Conservation (phyloP, 2,113 vertebrate species). For the Caretta caretta region DNA sequence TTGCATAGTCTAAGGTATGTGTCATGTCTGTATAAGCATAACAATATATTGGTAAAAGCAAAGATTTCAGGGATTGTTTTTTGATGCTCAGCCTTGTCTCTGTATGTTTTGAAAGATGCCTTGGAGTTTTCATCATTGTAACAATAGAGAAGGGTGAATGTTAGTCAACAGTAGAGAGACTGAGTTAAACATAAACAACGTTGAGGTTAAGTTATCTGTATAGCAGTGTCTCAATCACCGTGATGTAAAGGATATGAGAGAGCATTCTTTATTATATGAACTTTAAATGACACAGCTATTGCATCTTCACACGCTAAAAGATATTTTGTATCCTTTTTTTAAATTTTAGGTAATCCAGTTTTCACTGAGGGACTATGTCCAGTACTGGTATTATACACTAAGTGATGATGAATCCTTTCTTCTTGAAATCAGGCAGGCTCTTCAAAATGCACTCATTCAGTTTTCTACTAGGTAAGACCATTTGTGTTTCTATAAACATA, state of each 20-base stretch:
- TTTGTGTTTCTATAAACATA: slow-evolving; percentile 6
- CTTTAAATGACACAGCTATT: not conserved
- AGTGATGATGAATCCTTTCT: slow-evolving; percentile 98
- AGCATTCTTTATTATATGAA: not conserved
- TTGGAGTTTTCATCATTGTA: not conserved
- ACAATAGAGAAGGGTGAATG: not conserved
- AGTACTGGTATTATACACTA: slow-evolving; percentile 99
- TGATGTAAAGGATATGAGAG: not conserved
- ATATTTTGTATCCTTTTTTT: not conserved
- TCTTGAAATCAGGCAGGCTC: slow-evolving; percentile 95
- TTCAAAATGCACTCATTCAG: slow-evolving; percentile 96
- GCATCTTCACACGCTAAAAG: not conserved
- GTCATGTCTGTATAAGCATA: not conserved
- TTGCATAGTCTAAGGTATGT: not conserved
- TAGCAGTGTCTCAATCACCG: not conserved
- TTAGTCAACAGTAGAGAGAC: not conserved
- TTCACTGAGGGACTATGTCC: slow-evolving; percentile 97
- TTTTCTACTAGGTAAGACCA: slow-evolving; percentile 92
- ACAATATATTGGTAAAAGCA: not conserved
- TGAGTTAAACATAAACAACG: not conserved
- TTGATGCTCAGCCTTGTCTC: not conserved
- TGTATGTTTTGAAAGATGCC: not conserved
- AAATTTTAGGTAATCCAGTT: slow-evolving; percentile 94
- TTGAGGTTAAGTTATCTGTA: not conserved
- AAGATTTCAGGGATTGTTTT: not conserved